Percentiles rank a stretch among this genome's conserved stretches.
phyloP scores from a whole-genome alignment of 2,797 vertebrate genomes.

The Rallus crepitans region DNA sequence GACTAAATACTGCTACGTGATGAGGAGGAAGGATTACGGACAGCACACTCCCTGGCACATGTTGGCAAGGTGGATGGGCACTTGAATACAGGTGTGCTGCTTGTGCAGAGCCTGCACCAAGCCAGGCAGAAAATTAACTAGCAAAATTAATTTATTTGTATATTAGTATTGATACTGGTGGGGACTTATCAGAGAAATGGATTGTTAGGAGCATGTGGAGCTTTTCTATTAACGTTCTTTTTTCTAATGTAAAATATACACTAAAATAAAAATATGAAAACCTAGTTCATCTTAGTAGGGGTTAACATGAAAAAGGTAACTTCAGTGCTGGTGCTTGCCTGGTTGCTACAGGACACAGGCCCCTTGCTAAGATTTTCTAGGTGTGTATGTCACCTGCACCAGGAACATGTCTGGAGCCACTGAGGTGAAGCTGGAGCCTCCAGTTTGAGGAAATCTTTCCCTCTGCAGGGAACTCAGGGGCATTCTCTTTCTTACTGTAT shows the following conservation, averaged over 20 bases:
- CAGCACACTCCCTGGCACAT: constrained; percentile 28
- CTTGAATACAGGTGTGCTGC: constrained; percentile 14
- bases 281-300: constrained; percentile 43
- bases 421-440: background rate
- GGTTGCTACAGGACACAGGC: background rate
- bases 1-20: background rate
- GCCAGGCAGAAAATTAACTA: constrained; percentile 52
- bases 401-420: background rate
- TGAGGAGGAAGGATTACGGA: background rate
- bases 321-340: background rate
- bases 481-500: background rate
- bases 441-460: background rate
- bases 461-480: background rate
- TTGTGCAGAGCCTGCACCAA: constrained; percentile 42
- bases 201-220: constrained; percentile 65
- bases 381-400: background rate
- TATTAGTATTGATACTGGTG: constrained; percentile 61
- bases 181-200: constrained; percentile 25
- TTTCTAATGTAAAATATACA: constrained; percentile 69
- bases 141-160: constrained; percentile 66
- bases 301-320: constrained; percentile 24
- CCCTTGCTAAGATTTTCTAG: background rate
- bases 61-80: background rate
- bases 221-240: constrained; percentile 70
- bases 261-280: constrained; percentile 66